Conservation (phyloP, 2,797 vertebrate species). For the Valencia hispanica region DNA sequence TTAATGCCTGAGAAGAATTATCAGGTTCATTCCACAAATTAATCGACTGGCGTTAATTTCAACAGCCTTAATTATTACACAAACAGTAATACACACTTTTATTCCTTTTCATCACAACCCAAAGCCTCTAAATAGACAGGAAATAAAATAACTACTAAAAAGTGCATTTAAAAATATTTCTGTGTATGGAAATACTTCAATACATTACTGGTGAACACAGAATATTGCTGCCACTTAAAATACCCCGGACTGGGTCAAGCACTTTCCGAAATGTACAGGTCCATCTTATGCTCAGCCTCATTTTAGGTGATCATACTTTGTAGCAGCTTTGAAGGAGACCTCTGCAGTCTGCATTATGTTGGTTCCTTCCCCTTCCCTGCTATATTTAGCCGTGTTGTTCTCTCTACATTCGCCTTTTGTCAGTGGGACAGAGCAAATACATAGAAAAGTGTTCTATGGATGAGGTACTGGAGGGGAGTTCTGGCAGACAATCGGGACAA, state of each 20-base stretch:
- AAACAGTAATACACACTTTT: neutral
- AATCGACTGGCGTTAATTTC: too few relatives aligned
- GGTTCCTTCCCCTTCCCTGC: neutral
- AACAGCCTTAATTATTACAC: neutral
- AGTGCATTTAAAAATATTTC: neutral
- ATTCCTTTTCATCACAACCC: neutral
- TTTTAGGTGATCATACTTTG: neutral
- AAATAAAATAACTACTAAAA: neutral
- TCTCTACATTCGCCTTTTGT: neutral
- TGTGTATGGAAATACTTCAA: neutral
- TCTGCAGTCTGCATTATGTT: neutral
- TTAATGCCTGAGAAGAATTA: too few relatives aligned
- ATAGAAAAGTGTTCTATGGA: neutral
- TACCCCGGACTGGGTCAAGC: neutral
- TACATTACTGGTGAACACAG: neutral
- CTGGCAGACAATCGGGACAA: neutral
- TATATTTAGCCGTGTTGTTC: neutral
- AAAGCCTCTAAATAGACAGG: neutral
- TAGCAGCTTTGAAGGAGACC: neutral
- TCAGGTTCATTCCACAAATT: too few relatives aligned
- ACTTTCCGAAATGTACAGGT: neutral
- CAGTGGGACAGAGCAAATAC: neutral
- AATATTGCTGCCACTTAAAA: neutral
- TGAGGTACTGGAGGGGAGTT: neutral
- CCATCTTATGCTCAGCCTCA: neutral